Evolutionary conservation across 2,888 invertebrate species (phyloP).

Genomic region (Cephus pygmeus): DNA sequence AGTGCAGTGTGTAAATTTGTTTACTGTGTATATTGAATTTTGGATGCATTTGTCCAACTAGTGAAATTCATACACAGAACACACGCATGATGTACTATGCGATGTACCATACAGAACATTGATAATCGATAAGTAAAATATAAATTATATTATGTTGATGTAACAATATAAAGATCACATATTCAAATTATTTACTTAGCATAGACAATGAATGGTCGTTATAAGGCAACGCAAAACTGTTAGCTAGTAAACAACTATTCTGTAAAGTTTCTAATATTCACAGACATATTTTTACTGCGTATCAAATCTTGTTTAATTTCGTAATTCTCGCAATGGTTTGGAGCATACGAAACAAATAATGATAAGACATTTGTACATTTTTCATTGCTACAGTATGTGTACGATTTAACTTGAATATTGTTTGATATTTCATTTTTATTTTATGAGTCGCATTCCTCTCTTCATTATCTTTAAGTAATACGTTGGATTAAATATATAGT

Average conservation of each 20-base stretch:
- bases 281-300: not conserved
- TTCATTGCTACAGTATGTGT: conserved; percentile 16
- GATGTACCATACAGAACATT: not conserved
- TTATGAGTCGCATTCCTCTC: conserved; percentile 4
- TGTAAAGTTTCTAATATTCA: not conserved
- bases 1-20: not conserved
- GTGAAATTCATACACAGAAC: not conserved
- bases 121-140: not conserved
- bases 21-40: not conserved
- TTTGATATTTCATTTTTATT: conserved; percentile 16
- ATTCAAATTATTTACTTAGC: not conserved
- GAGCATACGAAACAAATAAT: not conserved
- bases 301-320: not conserved
- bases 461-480: conserved; percentile 1
- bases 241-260: not conserved
- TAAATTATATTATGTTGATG: not conserved
- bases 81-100: not conserved
- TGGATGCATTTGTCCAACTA: not conserved
- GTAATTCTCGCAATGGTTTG: not conserved
- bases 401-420: conserved; percentile 16
- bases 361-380: conserved; percentile 19
- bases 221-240: not conserved
- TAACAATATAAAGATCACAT: not conserved
- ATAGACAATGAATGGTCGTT: not conserved
- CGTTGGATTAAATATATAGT: not conserved